These are phyloP conservation scores for Antigone vipio DNA, from an alignment of 2,113 vertebrate genomes.

Conservation along the genomic window DNA sequence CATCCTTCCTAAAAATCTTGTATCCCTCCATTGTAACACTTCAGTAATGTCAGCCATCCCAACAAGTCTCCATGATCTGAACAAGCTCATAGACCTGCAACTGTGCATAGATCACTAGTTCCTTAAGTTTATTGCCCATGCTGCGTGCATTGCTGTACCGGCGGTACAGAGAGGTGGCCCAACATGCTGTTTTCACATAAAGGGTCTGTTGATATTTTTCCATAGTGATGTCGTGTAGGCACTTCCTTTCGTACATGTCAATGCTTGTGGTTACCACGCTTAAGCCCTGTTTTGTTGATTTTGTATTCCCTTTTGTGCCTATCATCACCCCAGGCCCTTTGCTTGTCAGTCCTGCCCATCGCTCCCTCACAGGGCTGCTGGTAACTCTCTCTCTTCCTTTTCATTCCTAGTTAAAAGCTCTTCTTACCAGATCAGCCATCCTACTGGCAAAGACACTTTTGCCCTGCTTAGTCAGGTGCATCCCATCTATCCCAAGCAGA, in stretches of 20 bases:
- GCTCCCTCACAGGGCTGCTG: background rate
- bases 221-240: background rate
- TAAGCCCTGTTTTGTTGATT: background rate
- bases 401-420: background rate
- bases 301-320: background rate
- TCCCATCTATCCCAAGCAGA: background rate
- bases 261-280: background rate
- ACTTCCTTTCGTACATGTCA: background rate
- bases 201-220: background rate
- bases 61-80: background rate
- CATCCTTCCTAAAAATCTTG: background rate
- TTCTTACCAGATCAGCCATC: background rate
- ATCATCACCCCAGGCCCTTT: background rate
- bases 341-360: background rate
- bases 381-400: background rate
- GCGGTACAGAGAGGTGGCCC: background rate
- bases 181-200: background rate
- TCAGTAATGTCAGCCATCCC: background rate
- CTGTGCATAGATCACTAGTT: background rate
- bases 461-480: background rate
- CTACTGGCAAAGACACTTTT: background rate
- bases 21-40: background rate
- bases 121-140: background rate
- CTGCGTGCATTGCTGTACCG: rapidly evolving
- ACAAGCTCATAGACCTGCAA: background rate